Conservation (phyloP, 2,888 invertebrate genomes). For the Ommatoiulus sabulosus region DNA sequence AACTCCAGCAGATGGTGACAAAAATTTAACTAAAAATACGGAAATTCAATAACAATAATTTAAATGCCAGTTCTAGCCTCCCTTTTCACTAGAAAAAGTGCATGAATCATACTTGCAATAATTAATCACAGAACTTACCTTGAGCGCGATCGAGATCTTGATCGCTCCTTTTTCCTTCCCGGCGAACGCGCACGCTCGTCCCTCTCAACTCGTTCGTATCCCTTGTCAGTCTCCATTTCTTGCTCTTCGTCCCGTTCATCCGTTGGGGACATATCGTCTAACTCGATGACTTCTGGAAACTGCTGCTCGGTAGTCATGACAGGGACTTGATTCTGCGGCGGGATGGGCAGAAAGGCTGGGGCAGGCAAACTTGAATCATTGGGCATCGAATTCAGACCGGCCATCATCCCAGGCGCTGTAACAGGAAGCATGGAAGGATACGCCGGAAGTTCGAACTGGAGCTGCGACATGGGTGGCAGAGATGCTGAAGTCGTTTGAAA, state of each 20-base stretch:
- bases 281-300: conserved; percentile 3
- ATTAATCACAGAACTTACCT: background rate
- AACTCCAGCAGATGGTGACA: too few species aligned
- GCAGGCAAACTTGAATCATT: background rate
- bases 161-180: conserved; percentile 52
- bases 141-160: conserved; percentile 52
- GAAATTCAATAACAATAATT: too few species aligned
- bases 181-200: conserved; percentile 52
- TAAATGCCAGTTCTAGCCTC: too few species aligned
- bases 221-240: conserved; percentile 24
- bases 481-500: background rate
- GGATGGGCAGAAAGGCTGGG: conserved; percentile 42
- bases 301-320: background rate
- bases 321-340: background rate
- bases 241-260: background rate
- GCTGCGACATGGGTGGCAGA: conserved; percentile 6
- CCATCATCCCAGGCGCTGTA: background rate
- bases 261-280: conserved; percentile 42
- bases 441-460: conserved; percentile 31
- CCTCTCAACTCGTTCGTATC: conserved; percentile 24
- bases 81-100: too few species aligned
- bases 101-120: too few species aligned
- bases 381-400: background rate
- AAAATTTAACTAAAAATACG: too few species aligned
- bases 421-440: conserved; percentile 29